Conservation (phyloP, 2,888 invertebrate species). For the Drosophila dives region DNA sequence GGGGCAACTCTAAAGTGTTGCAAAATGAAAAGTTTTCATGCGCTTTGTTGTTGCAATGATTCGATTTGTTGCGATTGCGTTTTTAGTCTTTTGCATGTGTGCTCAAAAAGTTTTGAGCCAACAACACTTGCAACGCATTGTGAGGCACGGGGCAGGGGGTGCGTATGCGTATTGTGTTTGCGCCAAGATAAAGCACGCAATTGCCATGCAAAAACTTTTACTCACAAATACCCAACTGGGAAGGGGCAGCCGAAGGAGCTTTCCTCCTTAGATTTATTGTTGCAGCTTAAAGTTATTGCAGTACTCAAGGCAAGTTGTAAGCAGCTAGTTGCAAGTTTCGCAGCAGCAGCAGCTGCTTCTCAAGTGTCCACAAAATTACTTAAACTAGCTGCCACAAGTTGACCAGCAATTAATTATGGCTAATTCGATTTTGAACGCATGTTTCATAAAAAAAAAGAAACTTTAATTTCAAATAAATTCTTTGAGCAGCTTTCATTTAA, state of each 20-base stretch:
- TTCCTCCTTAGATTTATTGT: conserved; percentile 61
- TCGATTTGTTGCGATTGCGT: conserved; percentile 80
- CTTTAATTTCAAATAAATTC: not conserved
- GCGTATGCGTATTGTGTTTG: conserved; percentile 49
- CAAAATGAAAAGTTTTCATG: conserved; percentile 72
- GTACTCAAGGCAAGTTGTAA: conserved; percentile 8
- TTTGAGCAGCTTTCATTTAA: not conserved
- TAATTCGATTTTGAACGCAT: conserved; percentile 10
- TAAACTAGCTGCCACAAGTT: conserved; percentile 44
- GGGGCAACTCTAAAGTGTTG: conserved; percentile 65
- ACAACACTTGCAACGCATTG: conserved; percentile 10
- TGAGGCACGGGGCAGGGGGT: not conserved
- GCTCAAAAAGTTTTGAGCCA: conserved; percentile 50
- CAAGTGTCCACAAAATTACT: conserved; percentile 56
- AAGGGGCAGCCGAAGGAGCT: conserved; percentile 22
- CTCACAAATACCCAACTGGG: conserved; percentile 59
- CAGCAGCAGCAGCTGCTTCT: conserved; percentile 55
- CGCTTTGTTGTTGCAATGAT: conserved; percentile 72
- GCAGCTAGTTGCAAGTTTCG: conserved; percentile 15
- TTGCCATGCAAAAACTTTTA: conserved; percentile 66
- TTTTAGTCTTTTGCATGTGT: conserved; percentile 78
- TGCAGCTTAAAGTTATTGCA: conserved; percentile 64
- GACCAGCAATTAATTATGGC: conserved; percentile 25
- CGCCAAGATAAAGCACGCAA: conserved; percentile 72
- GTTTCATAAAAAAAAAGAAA: not conserved